Percentiles rank a stretch among this genome's conserved stretches.
Evolutionary conservation across 2,888 invertebrate genomes (phyloP).

Genomic region (Phlogophora meticulosa): DNA sequence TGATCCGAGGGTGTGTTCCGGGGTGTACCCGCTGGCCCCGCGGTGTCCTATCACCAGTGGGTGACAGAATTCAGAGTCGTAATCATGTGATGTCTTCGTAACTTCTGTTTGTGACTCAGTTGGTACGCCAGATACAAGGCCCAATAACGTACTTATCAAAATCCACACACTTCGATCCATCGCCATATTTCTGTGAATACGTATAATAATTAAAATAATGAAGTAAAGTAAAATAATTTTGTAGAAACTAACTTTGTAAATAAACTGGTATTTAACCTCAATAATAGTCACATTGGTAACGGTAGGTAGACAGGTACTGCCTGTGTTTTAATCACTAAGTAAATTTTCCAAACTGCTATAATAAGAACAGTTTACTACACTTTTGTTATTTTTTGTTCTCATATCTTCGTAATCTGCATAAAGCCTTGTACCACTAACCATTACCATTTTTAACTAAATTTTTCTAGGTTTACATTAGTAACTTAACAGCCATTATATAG

Average conservation of each 20-base stretch:
- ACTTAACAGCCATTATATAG: not conserved
- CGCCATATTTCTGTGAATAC: constrained; percentile 59
- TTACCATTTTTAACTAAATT: not conserved
- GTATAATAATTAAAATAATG: not conserved
- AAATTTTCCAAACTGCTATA: not conserved
- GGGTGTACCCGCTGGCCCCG: constrained; percentile 86
- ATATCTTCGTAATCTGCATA: too few species aligned
- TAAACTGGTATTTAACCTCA: not conserved
- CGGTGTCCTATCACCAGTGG: constrained; percentile 83
- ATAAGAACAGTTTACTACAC: not conserved
- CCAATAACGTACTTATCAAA: constrained; percentile 25
- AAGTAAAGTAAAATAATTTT: not conserved
- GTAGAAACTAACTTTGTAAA: too few species aligned
- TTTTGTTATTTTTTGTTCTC: too few species aligned
- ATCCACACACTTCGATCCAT: constrained; percentile 35
- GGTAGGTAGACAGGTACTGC: not conserved
- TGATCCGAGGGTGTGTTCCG: constrained; percentile 86
- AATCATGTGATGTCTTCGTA: constrained; percentile 18
- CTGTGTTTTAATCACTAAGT: not conserved
- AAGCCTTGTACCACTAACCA: not conserved
- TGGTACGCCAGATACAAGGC: constrained; percentile 8
- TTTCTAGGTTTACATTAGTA: not conserved
- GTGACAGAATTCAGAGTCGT: constrained; percentile 71
- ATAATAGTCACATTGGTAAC: not conserved
- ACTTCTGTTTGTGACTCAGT: not conserved